Conservation (phyloP, 2,113 vertebrate species). For the Python bivittatus region DNA sequence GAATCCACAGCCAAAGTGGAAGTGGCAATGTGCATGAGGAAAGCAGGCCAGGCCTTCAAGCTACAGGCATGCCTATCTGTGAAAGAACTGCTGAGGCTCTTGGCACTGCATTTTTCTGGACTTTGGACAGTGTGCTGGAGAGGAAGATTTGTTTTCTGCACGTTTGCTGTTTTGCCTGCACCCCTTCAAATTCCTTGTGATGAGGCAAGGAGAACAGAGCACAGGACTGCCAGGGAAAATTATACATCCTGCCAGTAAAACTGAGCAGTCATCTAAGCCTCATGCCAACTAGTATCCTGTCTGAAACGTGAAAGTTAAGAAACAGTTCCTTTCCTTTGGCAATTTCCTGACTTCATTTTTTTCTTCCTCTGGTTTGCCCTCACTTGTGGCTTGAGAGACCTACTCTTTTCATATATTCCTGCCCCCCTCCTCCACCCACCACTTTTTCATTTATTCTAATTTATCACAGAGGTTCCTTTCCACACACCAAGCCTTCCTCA, state of each 20-base stretch:
- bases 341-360: neutral
- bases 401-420: neutral
- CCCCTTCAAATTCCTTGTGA: neutral
- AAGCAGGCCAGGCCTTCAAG: neutral
- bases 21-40: neutral
- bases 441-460: slow-evolving; percentile 9
- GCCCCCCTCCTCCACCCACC: too few species aligned
- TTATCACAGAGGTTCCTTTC: neutral
- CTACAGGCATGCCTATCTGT: neutral
- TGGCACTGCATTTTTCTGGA: neutral
- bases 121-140: neutral
- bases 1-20: neutral
- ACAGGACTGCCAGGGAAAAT: neutral
- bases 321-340: slow-evolving; percentile 4
- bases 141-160: neutral
- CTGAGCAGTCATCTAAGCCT: neutral
- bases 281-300: neutral
- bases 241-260: neutral
- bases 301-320: slow-evolving; percentile 10
- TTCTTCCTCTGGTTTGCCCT: neutral
- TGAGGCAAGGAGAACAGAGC: neutral
- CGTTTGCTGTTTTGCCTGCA: neutral
- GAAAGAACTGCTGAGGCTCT: neutral
- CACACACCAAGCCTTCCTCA: neutral
- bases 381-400: neutral